Base-by-base conservation (phyloP, 2,888 invertebrate genomes). In the Tiliacea citrago region DNA sequence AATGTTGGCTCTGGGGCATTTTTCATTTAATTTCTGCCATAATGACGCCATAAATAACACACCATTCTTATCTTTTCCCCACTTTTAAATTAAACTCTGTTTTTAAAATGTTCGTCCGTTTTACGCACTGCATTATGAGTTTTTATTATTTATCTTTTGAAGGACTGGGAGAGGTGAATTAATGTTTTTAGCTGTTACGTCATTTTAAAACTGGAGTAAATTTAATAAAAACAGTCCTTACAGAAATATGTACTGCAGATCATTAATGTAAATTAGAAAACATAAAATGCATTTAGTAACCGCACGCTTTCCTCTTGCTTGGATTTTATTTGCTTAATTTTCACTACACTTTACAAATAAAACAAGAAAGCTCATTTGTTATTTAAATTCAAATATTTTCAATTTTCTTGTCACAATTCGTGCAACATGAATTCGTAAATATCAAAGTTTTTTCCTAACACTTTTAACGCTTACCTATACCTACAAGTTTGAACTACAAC, bases 11-110 rank as follows among this genome's bases (percentile, higher is more conserved):
- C 86, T 70, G 88, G 85, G 86, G 89, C 88, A 89, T 91, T 93
- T 90, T 93, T 93, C 92, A 94, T 93, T 93, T 93, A 92, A 93
- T 93, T 93, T 90, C 88, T 87, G 73, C 88, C 90, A 88, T 93
- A 94, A 94, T 93, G 93, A 92, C 90, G 89, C 88, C 92, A 91
- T 94, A 94, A 94, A 94, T 94, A 89, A 90, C 89, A 77, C 78
- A 82, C 86, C 88, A 88, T 86, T 88, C 90, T 91, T 93, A 94
- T 93, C 94, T 93, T 91, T 92, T 91, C 90, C 92, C 90, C 89
- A 90, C 89, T 92, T 92, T 88, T 85, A 92, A 93, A 91, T 93
- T 91, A 92, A 92, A 91, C 86, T 89, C 88, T 75, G 79, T 88
- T 90, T 92, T 92, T 91, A 86, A 88, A 91, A 92, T 79, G 83